phyloP scores from a whole-genome alignment of 1,140 invertebrate genomes.

The Drosophila subobscura region DNA sequence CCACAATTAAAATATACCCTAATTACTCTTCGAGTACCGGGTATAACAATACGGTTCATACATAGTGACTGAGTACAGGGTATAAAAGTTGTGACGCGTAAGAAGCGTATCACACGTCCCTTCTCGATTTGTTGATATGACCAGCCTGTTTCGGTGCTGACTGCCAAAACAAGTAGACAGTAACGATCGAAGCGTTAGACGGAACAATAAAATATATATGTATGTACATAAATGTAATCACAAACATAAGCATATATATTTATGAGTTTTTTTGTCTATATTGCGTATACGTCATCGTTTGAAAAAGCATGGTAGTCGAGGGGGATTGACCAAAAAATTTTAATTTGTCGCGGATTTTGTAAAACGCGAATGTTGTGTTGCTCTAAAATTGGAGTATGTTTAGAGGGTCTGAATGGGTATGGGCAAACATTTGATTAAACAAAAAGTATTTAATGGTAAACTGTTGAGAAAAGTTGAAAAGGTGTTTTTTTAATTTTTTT shows the following conservation, averaged over 20 bases:
- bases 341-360: not conserved
- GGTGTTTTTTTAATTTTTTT: not conserved
- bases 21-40: too few relatives aligned
- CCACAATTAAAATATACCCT: too few relatives aligned
- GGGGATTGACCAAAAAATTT: not conserved
- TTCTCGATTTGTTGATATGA: constrained; percentile 1
- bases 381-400: too few relatives aligned
- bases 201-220: constrained; percentile 22
- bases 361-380: too few relatives aligned
- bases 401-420: too few relatives aligned
- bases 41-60: too few relatives aligned
- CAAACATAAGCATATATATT: constrained; percentile 20
- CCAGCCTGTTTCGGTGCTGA: constrained; percentile 45
- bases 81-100: too few relatives aligned
- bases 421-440: too few relatives aligned
- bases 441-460: too few relatives aligned
- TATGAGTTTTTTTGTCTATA: constrained; percentile 30
- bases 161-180: constrained; percentile 42
- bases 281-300: constrained; percentile 65
- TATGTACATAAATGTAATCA: constrained; percentile 4
- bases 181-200: constrained; percentile 35
- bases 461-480: not conserved
- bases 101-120: too few relatives aligned
- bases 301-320: not conserved
- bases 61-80: too few relatives aligned